These are phyloP conservation scores for Hydraecia micacea DNA, from an alignment of 2,888 invertebrate genomes.

Conservation along the genomic window DNA sequence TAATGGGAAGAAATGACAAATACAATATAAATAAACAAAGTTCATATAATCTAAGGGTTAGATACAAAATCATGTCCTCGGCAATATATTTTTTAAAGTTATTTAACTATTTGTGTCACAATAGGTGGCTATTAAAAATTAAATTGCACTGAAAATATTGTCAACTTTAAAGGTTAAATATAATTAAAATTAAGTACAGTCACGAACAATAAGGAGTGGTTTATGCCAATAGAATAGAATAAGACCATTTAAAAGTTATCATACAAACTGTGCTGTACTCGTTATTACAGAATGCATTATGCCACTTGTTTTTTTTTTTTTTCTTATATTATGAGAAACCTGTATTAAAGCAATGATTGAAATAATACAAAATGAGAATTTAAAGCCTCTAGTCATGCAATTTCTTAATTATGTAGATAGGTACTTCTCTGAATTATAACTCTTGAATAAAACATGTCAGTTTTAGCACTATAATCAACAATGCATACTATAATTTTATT, in stretches of 20 bases:
- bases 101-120: conserved; percentile 62
- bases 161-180: conserved; percentile 60
- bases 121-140: conserved; percentile 65
- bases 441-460: conserved; percentile 35
- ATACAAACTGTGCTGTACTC: conserved; percentile 33
- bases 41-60: conserved; percentile 49
- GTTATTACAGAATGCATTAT: conserved; percentile 21
- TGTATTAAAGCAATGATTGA: conserved; percentile 38
- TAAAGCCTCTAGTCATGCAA: conserved; percentile 56
- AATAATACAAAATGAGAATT: conserved; percentile 58
- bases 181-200: conserved; percentile 69
- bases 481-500: conserved; percentile 39
- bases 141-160: conserved; percentile 72
- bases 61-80: conserved; percentile 56
- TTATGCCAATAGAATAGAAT: conserved; percentile 27
- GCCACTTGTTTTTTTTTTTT: conserved; percentile 6
- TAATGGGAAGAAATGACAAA: conserved; percentile 56
- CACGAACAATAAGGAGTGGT: conserved; percentile 69
- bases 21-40: conserved; percentile 48
- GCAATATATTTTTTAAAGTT: conserved; percentile 54
- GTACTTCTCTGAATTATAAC: conserved; percentile 31
- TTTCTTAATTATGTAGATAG: conserved; percentile 38
- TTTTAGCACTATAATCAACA: conserved; percentile 33
- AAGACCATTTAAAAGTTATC: conserved; percentile 18
- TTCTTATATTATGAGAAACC: conserved; percentile 51